These are phyloP conservation scores for Phalacrocorax brasilianus DNA, from an alignment of 2,113 vertebrate species.

Conservation along the genomic window DNA sequence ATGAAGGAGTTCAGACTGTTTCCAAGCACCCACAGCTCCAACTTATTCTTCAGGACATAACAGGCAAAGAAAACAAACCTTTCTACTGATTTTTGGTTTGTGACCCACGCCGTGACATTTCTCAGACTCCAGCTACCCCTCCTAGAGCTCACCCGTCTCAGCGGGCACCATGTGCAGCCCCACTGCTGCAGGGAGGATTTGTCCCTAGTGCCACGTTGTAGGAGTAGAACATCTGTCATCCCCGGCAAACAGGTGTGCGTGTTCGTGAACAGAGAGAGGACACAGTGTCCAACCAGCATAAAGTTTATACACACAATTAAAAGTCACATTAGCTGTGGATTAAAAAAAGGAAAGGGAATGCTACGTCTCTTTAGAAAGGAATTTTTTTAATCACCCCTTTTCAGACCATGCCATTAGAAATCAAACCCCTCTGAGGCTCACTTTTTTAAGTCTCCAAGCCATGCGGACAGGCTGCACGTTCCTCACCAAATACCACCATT, in stretches of 20 bases:
- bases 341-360: background rate
- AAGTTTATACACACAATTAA: background rate
- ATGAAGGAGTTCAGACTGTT: background rate
- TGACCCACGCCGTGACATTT: background rate
- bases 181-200: background rate
- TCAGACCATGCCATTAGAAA: background rate
- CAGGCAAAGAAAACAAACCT: background rate
- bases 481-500: background rate
- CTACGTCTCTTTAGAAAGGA: background rate
- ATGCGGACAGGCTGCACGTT: fast-evolving
- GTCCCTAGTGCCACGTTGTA: background rate
- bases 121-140: background rate
- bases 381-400: background rate
- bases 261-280: too few species aligned
- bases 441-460: background rate
- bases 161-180: background rate
- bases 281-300: background rate
- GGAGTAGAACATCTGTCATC: background rate
- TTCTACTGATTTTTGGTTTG: background rate
- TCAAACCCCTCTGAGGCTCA: background rate
- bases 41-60: background rate
- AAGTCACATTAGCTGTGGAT: background rate
- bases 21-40: background rate
- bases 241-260: background rate
- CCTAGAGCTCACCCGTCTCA: background rate